Percentiles rank a stretch among this genome's conserved stretches.
These are phyloP conservation scores for Deilephila elpenor DNA, from an alignment of 2,888 invertebrate genomes.

Conservation along the genomic window DNA sequence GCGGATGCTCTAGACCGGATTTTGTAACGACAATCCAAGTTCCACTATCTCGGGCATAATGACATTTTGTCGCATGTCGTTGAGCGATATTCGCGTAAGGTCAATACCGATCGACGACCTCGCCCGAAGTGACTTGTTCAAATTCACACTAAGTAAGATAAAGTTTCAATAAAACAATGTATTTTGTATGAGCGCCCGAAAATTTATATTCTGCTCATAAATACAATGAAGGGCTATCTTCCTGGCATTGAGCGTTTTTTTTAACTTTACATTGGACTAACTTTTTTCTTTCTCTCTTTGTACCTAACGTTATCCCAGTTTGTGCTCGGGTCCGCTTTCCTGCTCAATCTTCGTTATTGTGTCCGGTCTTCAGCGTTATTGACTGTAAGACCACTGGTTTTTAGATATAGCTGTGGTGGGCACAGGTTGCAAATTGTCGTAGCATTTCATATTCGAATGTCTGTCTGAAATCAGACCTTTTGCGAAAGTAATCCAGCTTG, in stretches of 20 bases:
- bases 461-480: too few species aligned
- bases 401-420: too few species aligned
- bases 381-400: too few species aligned
- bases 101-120: constrained; percentile 39
- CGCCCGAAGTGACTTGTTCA: constrained; percentile 32
- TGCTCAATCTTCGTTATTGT: too few species aligned
- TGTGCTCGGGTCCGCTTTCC: too few species aligned
- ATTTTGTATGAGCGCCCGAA: constrained; percentile 31
- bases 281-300: too few species aligned
- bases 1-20: constrained; percentile 1
- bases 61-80: constrained; percentile 13
- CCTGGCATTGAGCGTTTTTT: not conserved
- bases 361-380: too few species aligned
- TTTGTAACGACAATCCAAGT: not conserved
- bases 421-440: too few species aligned
- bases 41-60: constrained; percentile 2
- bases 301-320: too few species aligned
- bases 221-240: not conserved
- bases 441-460: too few species aligned
- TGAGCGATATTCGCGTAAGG: constrained; percentile 32
- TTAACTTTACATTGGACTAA: not conserved
- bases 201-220: not conserved
- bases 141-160: constrained; percentile 26
- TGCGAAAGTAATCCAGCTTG: too few species aligned
- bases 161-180: constrained; percentile 28